phyloP scores from a whole-genome alignment of 2,888 invertebrate genomes.

The Drosophila kanekoi region DNA sequence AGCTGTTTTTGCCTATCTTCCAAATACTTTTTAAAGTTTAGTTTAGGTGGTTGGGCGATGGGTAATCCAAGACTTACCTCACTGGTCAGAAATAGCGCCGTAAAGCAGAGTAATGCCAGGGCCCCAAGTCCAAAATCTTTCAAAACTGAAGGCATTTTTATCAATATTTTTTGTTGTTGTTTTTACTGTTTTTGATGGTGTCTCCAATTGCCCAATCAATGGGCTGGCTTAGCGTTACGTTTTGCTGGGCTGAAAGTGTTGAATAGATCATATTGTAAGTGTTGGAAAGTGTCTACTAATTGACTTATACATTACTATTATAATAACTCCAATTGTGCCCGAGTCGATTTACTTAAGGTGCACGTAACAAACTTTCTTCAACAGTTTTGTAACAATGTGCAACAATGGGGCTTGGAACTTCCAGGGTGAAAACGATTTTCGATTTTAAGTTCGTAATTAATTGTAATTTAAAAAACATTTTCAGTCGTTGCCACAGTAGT shows the following conservation, averaged over 20 bases:
- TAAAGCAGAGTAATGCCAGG: slow-evolving; percentile 64
- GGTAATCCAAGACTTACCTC: slow-evolving; percentile 60
- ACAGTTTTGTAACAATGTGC: slow-evolving; percentile 22
- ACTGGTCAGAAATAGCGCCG: slow-evolving; percentile 62
- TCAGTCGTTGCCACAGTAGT: slow-evolving; percentile 14
- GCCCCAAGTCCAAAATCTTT: slow-evolving; percentile 56
- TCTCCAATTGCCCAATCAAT: slow-evolving; percentile 37
- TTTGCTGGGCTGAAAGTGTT: slow-evolving; percentile 60
- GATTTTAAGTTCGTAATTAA: slow-evolving; percentile 59
- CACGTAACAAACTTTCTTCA: slow-evolving; percentile 57
- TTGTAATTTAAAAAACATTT: slow-evolving; percentile 64
- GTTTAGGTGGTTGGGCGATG: background rate
- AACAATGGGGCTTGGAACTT: slow-evolving; percentile 15
- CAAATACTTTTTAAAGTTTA: slow-evolving; percentile 1
- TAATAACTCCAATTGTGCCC: slow-evolving; percentile 38
- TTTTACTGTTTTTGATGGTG: slow-evolving; percentile 2
- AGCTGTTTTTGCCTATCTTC: slow-evolving; percentile 28
- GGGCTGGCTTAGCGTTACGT: slow-evolving; percentile 19
- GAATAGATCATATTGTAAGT: slow-evolving; percentile 40
- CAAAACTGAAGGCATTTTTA: slow-evolving; percentile 47
- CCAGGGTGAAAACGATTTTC: slow-evolving; percentile 65
- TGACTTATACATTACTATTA: slow-evolving; percentile 45
- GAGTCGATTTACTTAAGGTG: slow-evolving; percentile 38
- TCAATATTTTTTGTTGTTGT: slow-evolving; percentile 23
- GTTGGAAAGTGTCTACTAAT: slow-evolving; percentile 64